A percentile compares a stretch with the other conserved stretches of the same genome.
Conservation (phyloP, 2,113 vertebrate species). For the Melanerpes aurifrons region DNA sequence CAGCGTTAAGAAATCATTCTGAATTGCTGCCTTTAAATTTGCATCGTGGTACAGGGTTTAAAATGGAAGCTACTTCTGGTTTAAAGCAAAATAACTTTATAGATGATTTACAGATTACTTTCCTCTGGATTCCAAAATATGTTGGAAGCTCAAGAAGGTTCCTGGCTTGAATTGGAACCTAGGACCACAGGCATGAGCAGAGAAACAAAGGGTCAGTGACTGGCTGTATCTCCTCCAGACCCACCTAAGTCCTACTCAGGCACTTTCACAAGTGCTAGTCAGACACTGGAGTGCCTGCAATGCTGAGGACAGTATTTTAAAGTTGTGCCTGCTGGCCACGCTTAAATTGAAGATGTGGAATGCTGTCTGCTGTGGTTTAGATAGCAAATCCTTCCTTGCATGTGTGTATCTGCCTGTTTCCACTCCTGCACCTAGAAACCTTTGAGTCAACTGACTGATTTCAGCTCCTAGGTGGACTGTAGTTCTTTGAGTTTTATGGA, state of each 20-base stretch:
- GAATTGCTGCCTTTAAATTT: neutral
- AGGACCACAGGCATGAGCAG: neutral
- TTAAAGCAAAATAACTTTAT: neutral
- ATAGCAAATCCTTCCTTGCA: neutral
- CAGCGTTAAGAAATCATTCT: neutral
- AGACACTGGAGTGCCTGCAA: rapidly evolving
- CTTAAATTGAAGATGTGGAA: neutral
- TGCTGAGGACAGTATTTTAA: neutral
- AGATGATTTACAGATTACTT: neutral
- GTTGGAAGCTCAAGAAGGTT: neutral
- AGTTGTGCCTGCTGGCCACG: neutral
- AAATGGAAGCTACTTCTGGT: neutral
- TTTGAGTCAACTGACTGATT: neutral
- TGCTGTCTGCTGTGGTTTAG: neutral
- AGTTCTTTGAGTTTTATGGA: neutral
- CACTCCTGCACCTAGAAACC: neutral
- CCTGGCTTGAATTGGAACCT: neutral
- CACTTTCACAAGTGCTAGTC: neutral
- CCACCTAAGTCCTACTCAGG: neutral
- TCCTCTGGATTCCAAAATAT: neutral
- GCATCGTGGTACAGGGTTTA: neutral
- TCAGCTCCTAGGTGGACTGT: neutral
- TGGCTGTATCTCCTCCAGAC: neutral
- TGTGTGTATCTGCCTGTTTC: neutral
- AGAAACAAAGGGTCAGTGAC: neutral